Percentiles rank a stretch among this genome's conserved stretches.
Conservation (phyloP, 2,797 vertebrate species). For the Mionectes olivaceus region DNA sequence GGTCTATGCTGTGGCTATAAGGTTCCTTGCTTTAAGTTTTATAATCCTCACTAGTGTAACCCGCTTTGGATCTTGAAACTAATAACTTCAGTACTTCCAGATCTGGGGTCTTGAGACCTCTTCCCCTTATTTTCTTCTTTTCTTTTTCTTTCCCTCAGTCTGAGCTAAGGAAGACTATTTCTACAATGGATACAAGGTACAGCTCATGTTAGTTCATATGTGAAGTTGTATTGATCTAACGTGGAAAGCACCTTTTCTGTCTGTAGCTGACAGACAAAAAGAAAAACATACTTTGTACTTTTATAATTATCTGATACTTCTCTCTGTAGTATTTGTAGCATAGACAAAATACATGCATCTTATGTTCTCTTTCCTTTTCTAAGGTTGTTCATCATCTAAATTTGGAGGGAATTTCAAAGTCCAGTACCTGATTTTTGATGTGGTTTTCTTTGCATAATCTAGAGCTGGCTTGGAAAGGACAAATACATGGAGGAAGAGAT, state of each 20-base stretch:
- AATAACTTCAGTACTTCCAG: neutral
- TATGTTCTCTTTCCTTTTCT: neutral
- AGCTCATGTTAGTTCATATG: neutral
- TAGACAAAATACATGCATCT: neutral
- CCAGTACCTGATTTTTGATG: neutral
- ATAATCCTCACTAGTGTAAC: neutral
- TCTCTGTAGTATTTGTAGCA: neutral
- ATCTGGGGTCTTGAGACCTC: neutral
- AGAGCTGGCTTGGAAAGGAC: neutral
- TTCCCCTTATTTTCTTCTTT: neutral
- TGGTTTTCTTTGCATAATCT: neutral
- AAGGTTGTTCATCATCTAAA: neutral
- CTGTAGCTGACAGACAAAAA: neutral
- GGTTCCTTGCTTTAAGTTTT: neutral
- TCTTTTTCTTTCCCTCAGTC: neutral
- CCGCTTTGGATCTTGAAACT: neutral
- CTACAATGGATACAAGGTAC: neutral
- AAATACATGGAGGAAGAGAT: neutral
- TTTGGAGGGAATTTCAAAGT: neutral
- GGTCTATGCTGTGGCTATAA: neutral
- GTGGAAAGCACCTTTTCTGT: neutral
- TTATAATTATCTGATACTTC: neutral
- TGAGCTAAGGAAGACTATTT: neutral
- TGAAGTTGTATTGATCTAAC: neutral
- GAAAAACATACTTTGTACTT: neutral